These are phyloP conservation scores for Ryuthela nishihirai DNA, from an alignment of 2,888 invertebrate species.

Conservation along the genomic window DNA sequence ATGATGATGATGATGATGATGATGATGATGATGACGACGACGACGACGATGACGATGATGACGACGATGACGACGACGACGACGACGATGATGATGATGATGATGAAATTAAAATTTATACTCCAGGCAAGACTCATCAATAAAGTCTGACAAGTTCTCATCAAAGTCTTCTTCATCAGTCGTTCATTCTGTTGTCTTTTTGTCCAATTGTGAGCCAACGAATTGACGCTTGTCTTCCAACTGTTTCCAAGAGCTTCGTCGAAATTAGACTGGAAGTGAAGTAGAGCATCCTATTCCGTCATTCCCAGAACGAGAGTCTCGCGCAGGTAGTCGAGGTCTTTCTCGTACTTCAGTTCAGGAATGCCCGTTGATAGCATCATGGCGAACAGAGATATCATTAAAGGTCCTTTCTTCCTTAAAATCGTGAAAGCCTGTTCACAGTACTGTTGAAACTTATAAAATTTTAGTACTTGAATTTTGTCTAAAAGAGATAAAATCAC, in stretches of 20 bases:
- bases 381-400: slow-evolving; percentile 87
- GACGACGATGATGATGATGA: too few relatives aligned
- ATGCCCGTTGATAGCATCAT: slow-evolving; percentile 97
- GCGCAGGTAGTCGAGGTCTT: slow-evolving; percentile 83
- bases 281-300: slow-evolving; percentile 76
- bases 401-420: slow-evolving; percentile 76
- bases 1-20: too few relatives aligned
- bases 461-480: too few relatives aligned
- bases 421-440: slow-evolving; percentile 75
- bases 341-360: slow-evolving; percentile 86
- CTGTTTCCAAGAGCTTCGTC: slow-evolving; percentile 85
- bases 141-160: too few relatives aligned
- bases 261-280: slow-evolving; percentile 85
- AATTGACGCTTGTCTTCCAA: slow-evolving; percentile 90
- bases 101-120: too few relatives aligned
- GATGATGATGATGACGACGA: too few relatives aligned
- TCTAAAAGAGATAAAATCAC: too few relatives aligned
- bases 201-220: slow-evolving; percentile 85
- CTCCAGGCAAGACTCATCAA: too few relatives aligned
- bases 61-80: too few relatives aligned
- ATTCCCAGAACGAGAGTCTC: slow-evolving; percentile 82
- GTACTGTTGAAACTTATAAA: slow-evolving; percentile 48
- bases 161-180: too few relatives aligned
- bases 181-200: slow-evolving; percentile 41
- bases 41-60: too few relatives aligned